Base-by-base conservation (phyloP, 2,797 vertebrate species). In the Morelia viridis region DNA sequence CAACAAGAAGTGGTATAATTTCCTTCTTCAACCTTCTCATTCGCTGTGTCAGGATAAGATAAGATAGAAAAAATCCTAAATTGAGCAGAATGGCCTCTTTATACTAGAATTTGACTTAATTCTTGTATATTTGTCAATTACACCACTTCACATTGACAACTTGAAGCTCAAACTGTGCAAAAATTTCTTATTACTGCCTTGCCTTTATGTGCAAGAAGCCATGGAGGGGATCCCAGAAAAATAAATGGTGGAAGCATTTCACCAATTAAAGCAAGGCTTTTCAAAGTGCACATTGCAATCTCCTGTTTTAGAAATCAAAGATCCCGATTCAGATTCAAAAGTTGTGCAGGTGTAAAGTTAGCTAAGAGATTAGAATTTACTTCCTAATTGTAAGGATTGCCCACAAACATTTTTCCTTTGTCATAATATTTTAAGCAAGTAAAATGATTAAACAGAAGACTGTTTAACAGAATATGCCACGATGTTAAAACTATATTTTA, bases 171-270 rank as follows among this genome's bases (percentile, higher is more conserved):
- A 86, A 92, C 95, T 94, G 91, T 91, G 1, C 91, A 28, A 92
- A 91, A 8, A 93, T 97, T 97, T 96, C 96, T 96, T 97, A 97
- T 95, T 94, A 95, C 95, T 96, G 94, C 95, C 94, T 93, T 92
- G 94, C 96, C 96, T 97, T 96, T 97, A 96, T 94, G 94, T 96
- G 96, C 92, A 93, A 94, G 95, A 91, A 96, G 94, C 94, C 94
- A 95, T 97, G 97, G 97, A 98, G 97, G 93, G 94, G 93, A 96
- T 97, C 97, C 97, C 97, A 97, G 94, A 96, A 98, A 98, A 98
- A 98, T 96, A 98, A 98, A 97, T 41, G 12, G 90, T 96, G 96
- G 96, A 98, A 98, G 97, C 28, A 91, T 96, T 97, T 98, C 95
- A 96, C 94, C 93, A 95, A 96, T 95, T 96, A 95, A 95, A 96